phyloP scores from a whole-genome alignment of 2,888 invertebrate species.

The Synanthedon andrenaeformis region DNA sequence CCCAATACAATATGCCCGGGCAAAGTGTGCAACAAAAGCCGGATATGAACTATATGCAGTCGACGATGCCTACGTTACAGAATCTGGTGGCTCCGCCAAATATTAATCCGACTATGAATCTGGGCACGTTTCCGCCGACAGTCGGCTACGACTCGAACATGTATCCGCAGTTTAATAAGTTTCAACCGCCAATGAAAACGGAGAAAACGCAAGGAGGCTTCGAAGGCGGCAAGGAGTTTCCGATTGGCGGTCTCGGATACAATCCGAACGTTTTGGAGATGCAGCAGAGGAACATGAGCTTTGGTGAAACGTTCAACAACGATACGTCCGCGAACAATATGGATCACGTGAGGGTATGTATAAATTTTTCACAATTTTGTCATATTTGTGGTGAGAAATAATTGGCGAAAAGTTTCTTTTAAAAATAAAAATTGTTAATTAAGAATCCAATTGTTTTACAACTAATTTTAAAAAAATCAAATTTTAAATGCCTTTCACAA shows the following conservation, averaged over 20 bases:
- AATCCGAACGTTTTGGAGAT: conserved; percentile 27
- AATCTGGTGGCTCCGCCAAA: conserved; percentile 40
- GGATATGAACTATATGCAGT: conserved; percentile 26
- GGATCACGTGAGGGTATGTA: conserved; percentile 35
- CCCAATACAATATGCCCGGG: conserved; percentile 6
- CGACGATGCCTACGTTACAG: conserved; percentile 38
- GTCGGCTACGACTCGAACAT: conserved; percentile 49
- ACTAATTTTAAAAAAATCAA: too few species aligned
- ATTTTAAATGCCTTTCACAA: too few species aligned
- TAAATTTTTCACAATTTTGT: background rate
- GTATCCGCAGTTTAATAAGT: conserved; percentile 56
- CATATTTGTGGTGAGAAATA: too few species aligned
- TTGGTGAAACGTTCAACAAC: conserved; percentile 22
- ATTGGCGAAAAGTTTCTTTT: too few species aligned
- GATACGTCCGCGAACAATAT: conserved; percentile 25
- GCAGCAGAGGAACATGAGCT: conserved; percentile 25
- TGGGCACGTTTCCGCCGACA: conserved; percentile 30
- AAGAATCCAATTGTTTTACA: too few species aligned
- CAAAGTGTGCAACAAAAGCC: conserved; percentile 18
- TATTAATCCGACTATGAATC: conserved; percentile 46
- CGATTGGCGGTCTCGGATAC: conserved; percentile 28
- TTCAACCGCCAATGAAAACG: conserved; percentile 32
- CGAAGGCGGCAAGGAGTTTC: conserved; percentile 28
- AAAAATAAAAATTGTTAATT: too few species aligned
- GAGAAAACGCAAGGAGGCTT: conserved; percentile 29